Percentiles rank a stretch among this genome's conserved stretches.
Evolutionary conservation across 2,888 invertebrate genomes (phyloP).

Genomic region (Galerucella nymphaeae): DNA sequence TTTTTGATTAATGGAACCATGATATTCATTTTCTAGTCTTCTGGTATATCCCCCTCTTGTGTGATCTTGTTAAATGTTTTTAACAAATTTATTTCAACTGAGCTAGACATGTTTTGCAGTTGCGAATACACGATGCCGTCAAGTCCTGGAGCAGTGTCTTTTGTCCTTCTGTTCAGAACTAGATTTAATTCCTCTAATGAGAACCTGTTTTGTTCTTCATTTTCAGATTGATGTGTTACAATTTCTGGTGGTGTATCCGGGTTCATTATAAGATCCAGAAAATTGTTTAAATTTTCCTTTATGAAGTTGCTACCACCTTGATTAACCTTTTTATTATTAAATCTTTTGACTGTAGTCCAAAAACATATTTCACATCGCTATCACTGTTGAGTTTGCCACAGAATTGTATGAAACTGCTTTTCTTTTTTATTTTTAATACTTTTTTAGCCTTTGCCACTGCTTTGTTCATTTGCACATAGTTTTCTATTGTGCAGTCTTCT

Average conservation of each 20-base stretch:
- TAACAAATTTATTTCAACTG: neutral
- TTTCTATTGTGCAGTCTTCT: neutral
- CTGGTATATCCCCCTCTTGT: neutral
- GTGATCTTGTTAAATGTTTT: slow-evolving; percentile 1
- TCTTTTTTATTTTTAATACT: neutral
- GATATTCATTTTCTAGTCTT: slow-evolving; percentile 10
- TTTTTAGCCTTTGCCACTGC: neutral
- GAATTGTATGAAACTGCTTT: slow-evolving; percentile 5
- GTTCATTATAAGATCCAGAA: neutral
- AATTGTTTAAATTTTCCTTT: neutral
- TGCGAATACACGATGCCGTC: slow-evolving; percentile 7
- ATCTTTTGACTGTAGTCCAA: slow-evolving; percentile 6
- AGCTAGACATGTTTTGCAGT: neutral
- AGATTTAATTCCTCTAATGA: neutral
- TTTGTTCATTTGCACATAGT: neutral
- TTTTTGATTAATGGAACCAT: slow-evolving; percentile 2
- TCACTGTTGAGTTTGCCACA: neutral
- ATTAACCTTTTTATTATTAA: neutral
- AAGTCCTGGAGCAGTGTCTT: neutral
- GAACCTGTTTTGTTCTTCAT: neutral
- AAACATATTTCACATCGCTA: neutral
- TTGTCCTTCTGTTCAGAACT: neutral
- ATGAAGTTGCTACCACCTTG: neutral
- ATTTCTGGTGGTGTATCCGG: neutral
- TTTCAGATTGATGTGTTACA: neutral